These are phyloP conservation scores for Drosophila eohydei DNA, from an alignment of 2,888 invertebrate genomes.

Conservation along the genomic window DNA sequence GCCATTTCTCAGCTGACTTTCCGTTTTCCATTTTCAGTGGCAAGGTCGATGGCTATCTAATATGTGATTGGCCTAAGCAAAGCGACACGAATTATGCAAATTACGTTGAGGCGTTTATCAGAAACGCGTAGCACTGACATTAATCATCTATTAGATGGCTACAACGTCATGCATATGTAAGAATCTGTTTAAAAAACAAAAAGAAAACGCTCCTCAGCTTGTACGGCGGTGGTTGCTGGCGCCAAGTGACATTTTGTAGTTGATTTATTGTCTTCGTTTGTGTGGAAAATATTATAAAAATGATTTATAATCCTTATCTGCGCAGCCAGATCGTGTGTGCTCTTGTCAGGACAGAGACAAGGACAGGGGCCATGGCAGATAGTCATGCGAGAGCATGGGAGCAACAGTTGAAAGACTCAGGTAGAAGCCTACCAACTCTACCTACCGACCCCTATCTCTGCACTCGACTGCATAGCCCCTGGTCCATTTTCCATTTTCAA, in stretches of 20 bases:
- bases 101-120: slow-evolving; percentile 62
- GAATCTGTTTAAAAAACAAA: slow-evolving; percentile 51
- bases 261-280: slow-evolving; percentile 71
- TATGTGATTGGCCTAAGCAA: slow-evolving; percentile 33
- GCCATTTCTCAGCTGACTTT: background rate
- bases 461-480: background rate
- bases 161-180: slow-evolving; percentile 68
- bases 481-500: slow-evolving; percentile 13
- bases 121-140: slow-evolving; percentile 67
- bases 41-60: slow-evolving; percentile 55
- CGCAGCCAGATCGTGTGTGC: slow-evolving; percentile 66
- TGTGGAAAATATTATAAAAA: slow-evolving; percentile 75
- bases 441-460: background rate
- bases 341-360: slow-evolving; percentile 37
- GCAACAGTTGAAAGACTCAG: slow-evolving; percentile 33
- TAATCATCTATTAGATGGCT: slow-evolving; percentile 69
- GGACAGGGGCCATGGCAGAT: slow-evolving; percentile 38
- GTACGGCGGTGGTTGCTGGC: slow-evolving; percentile 63
- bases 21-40: slow-evolving; percentile 23
- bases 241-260: slow-evolving; percentile 74
- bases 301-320: slow-evolving; percentile 78
- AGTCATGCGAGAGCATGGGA: slow-evolving; percentile 41
- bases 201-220: slow-evolving; percentile 30
- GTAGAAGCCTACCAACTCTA: slow-evolving; percentile 12
- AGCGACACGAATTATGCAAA: slow-evolving; percentile 70